A percentile compares a stretch with the other conserved stretches of the same genome.
phyloP scores from a whole-genome alignment of 2,888 invertebrate species.

The Eudemis profundana region DNA sequence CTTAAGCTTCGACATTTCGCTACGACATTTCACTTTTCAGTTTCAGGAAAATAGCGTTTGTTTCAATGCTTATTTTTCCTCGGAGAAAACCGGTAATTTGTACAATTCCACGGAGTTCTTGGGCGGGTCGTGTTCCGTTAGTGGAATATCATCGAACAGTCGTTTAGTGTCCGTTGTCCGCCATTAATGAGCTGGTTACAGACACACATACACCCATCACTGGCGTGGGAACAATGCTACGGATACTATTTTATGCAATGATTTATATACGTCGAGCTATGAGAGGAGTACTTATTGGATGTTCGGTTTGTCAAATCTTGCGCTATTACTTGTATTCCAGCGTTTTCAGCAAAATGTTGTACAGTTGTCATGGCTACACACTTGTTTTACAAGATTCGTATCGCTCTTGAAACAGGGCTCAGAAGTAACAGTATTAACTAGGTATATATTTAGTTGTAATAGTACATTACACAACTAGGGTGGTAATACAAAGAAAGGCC shows the following conservation, averaged over 20 bases:
- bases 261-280: conserved; percentile 26
- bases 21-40: conserved; percentile 23
- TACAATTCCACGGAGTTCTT: conserved; percentile 24
- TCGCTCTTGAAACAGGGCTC: no score
- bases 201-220: conserved; percentile 32
- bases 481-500: no score
- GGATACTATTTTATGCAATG: conserved; percentile 36
- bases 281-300: conserved; percentile 9
- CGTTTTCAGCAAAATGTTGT: no score
- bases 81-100: conserved; percentile 24
- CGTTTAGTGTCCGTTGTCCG: conserved; percentile 41
- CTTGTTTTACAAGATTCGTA: no score
- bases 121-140: conserved; percentile 38
- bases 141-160: conserved; percentile 42
- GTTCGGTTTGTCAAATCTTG: no score
- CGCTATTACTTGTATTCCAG: no score
- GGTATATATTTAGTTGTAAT: no score
- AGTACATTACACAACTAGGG: no score
- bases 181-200: conserved; percentile 41
- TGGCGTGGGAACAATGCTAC: conserved; percentile 38
- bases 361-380: no score
- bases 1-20: conserved; percentile 27
- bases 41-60: conserved; percentile 22
- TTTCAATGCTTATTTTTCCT: conserved; percentile 14
- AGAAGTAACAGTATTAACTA: no score